Conservation (phyloP, 2,113 vertebrate genomes). For the Solenodon paradoxus region DNA sequence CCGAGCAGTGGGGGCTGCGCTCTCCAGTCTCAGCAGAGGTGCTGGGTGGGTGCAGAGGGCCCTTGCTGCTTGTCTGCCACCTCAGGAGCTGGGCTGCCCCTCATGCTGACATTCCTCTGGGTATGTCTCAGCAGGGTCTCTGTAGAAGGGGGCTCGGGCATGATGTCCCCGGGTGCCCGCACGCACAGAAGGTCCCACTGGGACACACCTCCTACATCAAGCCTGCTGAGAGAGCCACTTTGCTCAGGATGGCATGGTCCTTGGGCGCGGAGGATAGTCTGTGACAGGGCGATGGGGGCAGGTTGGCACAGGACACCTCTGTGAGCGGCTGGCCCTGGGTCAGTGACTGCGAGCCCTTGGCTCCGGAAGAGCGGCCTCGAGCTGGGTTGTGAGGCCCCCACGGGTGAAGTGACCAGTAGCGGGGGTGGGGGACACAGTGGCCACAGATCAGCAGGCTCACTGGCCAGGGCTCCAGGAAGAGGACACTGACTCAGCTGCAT, state of each 20-base stretch:
- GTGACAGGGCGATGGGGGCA: fast-evolving
- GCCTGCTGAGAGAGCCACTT: background rate
- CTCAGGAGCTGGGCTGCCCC: too few species aligned
- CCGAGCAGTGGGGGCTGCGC: background rate
- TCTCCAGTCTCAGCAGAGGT: too few species aligned
- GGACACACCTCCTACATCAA: fast-evolving
- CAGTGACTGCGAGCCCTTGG: fast-evolving
- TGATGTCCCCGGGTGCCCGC: background rate
- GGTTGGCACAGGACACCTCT: background rate
- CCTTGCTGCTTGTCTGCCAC: too few species aligned
- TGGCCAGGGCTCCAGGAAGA: background rate
- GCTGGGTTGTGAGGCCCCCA: background rate
- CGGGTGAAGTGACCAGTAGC: background rate
- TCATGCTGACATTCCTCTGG: too few species aligned
- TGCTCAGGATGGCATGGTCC: background rate
- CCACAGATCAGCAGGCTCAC: background rate
- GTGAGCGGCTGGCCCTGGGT: background rate
- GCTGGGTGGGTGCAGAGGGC: too few species aligned
- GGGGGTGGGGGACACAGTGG: too few species aligned
- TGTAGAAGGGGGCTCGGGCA: background rate
- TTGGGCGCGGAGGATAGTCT: background rate
- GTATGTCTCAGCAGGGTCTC: background rate
- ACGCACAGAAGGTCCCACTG: fast-evolving
- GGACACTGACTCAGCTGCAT: too few species aligned
- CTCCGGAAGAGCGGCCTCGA: background rate